Evolutionary conservation across 2,888 invertebrate species (phyloP), one percentile per base, ranked within the genome.

Genomic region (Flexamia atlantica): DNA sequence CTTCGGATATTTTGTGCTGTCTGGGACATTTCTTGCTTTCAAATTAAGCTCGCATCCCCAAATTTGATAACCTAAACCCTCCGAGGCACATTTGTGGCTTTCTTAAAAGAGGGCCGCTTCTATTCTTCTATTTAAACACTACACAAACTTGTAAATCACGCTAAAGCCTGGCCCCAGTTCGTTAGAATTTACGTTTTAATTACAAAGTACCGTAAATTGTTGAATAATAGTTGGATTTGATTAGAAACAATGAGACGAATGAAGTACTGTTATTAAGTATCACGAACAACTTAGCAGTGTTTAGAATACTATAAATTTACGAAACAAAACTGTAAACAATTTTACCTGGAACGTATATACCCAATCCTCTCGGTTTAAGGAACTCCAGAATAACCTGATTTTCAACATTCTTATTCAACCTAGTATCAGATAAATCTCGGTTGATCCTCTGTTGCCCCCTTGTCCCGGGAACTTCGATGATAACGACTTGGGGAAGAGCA

Each of bases 341-440:
- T 17, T 53, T 64, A 64, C 64, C 64, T 64, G 64, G 64, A 64
- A 64, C 17, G 14, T 9, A 28, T 64, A 64, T 64, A 28, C 64
- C 64, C n/a, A 64, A 64, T 14, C 64, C 64, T 30, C 64, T 25
- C 14, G 64, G 64, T 14, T 28, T 64, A 7, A 64, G 28, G 14
- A 64, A 64, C 64, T 64, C 64, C 1, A 64, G n/a, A 14, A 64
- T 64, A 28, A 64, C 64, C 14, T 64, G 64, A 30, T 64, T 64
- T 64, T 64, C 64, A 3, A 28, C 64, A 64, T 30, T 30, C 12
- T 64, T 28, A 30, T 57, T 23, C 5, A 12, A 30, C 30, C 30
- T 28, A 28, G 64, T 28, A 20, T 64, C 64, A 2, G 64, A 30
- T 17, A 64, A 28, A 17, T 64, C 14, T 1, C 64, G 64, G 28